A percentile compares a stretch with the other conserved stretches of the same genome.
Evolutionary conservation across 2,888 invertebrate genomes (phyloP).

Genomic region (Pachliopta kotzebuea): DNA sequence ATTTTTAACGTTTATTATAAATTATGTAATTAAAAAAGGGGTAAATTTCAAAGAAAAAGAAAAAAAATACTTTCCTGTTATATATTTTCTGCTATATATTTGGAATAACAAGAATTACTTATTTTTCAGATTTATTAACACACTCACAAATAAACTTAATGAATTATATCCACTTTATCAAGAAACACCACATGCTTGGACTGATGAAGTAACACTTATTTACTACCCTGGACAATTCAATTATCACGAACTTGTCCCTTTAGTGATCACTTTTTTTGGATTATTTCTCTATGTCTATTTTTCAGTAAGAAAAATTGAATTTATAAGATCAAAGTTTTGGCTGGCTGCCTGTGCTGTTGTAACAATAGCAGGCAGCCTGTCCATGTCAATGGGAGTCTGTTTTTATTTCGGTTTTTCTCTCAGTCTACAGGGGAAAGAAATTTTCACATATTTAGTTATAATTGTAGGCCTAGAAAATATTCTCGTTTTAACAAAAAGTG

Average conservation of each 20-base stretch:
- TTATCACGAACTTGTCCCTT: conserved; percentile 90
- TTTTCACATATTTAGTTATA: conserved; percentile 97
- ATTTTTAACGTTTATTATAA: too few species aligned
- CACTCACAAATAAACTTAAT: conserved; percentile 85
- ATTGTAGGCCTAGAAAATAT: conserved; percentile 97
- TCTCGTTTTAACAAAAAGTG: conserved; percentile 93
- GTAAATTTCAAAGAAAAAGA: too few species aligned
- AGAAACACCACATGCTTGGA: conserved; percentile 59
- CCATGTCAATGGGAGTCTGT: conserved; percentile 95
- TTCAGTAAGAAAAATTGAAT: conserved; percentile 96
- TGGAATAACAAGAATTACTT: too few species aligned
- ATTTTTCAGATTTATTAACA: conserved; percentile 85
- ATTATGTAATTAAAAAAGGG: too few species aligned
- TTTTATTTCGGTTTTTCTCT: conserved; percentile 92
- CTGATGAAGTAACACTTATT: conserved; percentile 80
- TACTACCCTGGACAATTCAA: conserved; percentile 95
- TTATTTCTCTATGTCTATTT: conserved; percentile 97
- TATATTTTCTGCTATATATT: too few species aligned
- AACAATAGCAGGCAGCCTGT: conserved; percentile 91
- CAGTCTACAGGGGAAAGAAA: conserved; percentile 91
- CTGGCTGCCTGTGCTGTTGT: conserved; percentile 94
- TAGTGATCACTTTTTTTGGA: conserved; percentile 90
- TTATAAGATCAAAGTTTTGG: conserved; percentile 91
- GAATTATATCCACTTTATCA: conserved; percentile 87
- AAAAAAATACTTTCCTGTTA: too few species aligned